These are phyloP conservation scores for Actinia tenebrosa DNA, from an alignment of 64 coral and sea anemone species.

Conservation along the genomic window DNA sequence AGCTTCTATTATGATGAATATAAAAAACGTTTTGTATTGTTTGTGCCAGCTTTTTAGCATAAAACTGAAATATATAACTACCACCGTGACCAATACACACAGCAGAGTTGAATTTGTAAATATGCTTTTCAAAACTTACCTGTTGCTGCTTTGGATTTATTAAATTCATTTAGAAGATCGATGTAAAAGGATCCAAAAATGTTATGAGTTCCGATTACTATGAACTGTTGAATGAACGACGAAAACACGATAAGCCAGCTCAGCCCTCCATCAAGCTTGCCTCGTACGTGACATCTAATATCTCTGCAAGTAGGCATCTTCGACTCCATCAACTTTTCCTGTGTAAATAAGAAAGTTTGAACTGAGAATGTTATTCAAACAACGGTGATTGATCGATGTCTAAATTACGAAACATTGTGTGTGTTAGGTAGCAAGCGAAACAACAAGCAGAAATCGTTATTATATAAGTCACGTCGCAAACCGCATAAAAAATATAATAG, in stretches of 20 bases:
- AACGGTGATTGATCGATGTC: background rate
- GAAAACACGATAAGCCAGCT: slow-evolving; percentile 69
- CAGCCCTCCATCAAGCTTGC: slow-evolving; percentile 55
- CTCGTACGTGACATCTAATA: slow-evolving; percentile 6
- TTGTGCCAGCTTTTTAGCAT: too few relatives aligned
- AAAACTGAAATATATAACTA: too few relatives aligned
- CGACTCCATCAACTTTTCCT: background rate
- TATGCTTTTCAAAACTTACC: slow-evolving; percentile 16
- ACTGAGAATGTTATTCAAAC: background rate
- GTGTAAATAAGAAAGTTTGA: background rate
- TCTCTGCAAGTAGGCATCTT: background rate
- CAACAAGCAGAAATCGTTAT: background rate
- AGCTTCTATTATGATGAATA: too few relatives aligned
- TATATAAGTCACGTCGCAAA: too few relatives aligned
- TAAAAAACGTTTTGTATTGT: too few relatives aligned
- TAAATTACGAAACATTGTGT: background rate
- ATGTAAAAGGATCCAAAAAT: slow-evolving; percentile 73
- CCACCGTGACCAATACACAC: too few relatives aligned
- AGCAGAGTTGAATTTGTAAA: too few relatives aligned
- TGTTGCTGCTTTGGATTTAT: slow-evolving; percentile 62
- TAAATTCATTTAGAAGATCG: slow-evolving; percentile 64
- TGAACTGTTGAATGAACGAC: slow-evolving; percentile 66
- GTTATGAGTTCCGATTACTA: slow-evolving; percentile 61
- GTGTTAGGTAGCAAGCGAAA: background rate
- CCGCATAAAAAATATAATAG: too few relatives aligned